phyloP scores from a whole-genome alignment of 2,797 vertebrate genomes.

The Halcyon chelicuti region DNA sequence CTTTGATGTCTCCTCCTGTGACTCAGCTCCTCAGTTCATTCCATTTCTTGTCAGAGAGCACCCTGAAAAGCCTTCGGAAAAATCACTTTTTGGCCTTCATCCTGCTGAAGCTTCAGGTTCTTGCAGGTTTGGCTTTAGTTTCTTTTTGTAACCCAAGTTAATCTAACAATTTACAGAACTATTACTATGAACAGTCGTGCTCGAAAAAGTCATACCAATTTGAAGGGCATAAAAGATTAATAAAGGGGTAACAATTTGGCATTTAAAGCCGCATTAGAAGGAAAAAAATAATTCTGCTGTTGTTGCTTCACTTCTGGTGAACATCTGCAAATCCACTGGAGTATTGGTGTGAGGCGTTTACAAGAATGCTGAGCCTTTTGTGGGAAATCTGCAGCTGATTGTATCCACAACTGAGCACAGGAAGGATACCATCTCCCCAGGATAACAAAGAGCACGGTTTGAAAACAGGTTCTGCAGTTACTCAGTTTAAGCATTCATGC shows the following conservation, averaged over 20 bases:
- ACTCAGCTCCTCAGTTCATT: not conserved
- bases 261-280: not conserved
- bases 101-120: not conserved
- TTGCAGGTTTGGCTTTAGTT: not conserved
- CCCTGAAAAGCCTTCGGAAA: not conserved
- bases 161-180: not conserved
- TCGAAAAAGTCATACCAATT: not conserved
- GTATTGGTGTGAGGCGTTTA: not conserved
- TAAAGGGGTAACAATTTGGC: not conserved
- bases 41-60: not conserved
- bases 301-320: not conserved
- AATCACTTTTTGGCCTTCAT: not conserved
- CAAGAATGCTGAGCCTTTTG: not conserved
- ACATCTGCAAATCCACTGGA: constrained; percentile 37
- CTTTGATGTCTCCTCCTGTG: not conserved
- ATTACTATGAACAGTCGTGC: not conserved
- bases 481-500: not conserved
- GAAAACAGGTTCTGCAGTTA: not conserved
- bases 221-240: not conserved
- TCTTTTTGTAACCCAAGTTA: not conserved
- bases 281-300: not conserved
- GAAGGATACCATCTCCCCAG: not conserved
- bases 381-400: not conserved
- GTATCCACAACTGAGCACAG: not conserved
- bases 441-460: not conserved